phyloP scores from a whole-genome alignment of 2,113 vertebrate species.

The Triplophysa siluroides region DNA sequence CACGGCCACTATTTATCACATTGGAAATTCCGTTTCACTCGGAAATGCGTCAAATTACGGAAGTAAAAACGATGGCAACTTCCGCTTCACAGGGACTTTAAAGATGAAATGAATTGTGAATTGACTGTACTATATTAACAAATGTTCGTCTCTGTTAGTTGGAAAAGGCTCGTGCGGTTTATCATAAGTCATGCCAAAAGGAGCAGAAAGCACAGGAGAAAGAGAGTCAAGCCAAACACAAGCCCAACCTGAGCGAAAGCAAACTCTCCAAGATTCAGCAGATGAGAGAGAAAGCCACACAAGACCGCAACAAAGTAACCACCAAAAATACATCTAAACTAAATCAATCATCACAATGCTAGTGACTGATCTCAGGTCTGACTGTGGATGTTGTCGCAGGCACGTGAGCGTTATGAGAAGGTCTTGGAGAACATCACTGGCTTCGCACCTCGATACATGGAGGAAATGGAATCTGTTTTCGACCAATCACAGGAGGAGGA shows the following conservation, averaged over 20 bases:
- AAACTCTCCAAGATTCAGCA: slow-evolving; percentile 72
- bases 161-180: slow-evolving; percentile 69
- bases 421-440: slow-evolving; percentile 76
- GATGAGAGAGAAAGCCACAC: slow-evolving; percentile 63
- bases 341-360: no score
- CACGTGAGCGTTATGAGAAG: slow-evolving; percentile 76
- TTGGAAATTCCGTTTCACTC: no score
- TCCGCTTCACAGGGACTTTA: no score
- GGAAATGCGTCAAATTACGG: no score
- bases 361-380: no score
- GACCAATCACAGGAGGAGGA: slow-evolving; percentile 83
- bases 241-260: slow-evolving; percentile 65
- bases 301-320: slow-evolving; percentile 70
- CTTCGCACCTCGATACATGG: slow-evolving; percentile 83
- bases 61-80: no score
- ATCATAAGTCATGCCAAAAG: slow-evolving; percentile 73
- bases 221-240: slow-evolving; percentile 71
- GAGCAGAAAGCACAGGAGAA: slow-evolving; percentile 67
- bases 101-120: no score
- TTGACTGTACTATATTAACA: no score
- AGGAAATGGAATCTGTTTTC: slow-evolving; percentile 86
- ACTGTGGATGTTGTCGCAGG: slow-evolving; percentile 58
- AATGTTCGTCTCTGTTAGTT: slow-evolving; percentile 59
- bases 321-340: no score
- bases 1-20: no score